Evolutionary conservation across 2,113 vertebrate genomes (phyloP), one percentile per base, ranked within the genome.

Genomic region (Electrona antarctica): DNA sequence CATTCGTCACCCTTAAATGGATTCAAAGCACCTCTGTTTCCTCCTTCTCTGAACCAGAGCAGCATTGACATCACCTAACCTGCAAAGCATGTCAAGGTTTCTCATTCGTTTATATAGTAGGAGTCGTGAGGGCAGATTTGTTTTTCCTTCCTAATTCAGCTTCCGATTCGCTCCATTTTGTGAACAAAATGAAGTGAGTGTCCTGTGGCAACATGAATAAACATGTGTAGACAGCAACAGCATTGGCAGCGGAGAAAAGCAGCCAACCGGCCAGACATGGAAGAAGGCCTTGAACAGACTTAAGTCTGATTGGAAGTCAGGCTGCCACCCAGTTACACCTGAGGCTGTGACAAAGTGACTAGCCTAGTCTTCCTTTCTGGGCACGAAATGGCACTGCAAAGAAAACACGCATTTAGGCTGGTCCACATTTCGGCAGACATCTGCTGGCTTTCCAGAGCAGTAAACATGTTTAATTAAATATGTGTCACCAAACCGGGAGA

Each of bases 391-490:
- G 72, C 50, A 61, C 68, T 70, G 77, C 7, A n/a, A 74, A 73
- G 78, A 87, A 90, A 90, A 87, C 74, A 76, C 73, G 71, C 71
- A 68, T 84, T 91, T 86, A 87, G 33, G 33, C 33, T 41, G 33
- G 87, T 90, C 85, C 81, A 88, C 91, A 88, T 87, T 87, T 89
- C 79, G 76, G 73, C 64, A 87, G 87, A 85, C 85, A 91, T 90
- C 91, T 92, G 92, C 84, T 90, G 67, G 81, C 85, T 86, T 82
- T 83, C 78, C 64, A 67, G 82, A 80, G 84, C 67, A 71, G 86
- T 62, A 66, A 86, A 91, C 85, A 88, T 81, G 75, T 88, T 87
- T 91, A 91, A 93, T 90, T 90, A 88, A 92, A 82, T 88, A 74
- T 67, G 78, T 89, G 85, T 85, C 78, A 66, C 58, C 69, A 77